These are phyloP conservation scores for Physella acuta DNA, from an alignment of 1,140 invertebrate genomes.

Conservation along the genomic window DNA sequence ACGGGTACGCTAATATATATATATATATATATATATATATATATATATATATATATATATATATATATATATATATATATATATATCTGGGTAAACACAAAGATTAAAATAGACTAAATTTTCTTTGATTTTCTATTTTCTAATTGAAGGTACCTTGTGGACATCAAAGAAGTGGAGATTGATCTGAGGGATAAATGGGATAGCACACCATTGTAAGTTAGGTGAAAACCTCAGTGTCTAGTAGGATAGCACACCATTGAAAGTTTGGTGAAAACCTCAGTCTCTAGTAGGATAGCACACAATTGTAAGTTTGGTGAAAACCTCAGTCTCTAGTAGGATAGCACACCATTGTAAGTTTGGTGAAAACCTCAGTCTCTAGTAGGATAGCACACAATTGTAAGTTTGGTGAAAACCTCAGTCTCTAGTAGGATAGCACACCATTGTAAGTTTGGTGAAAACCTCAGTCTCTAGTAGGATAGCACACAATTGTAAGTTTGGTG, in stretches of 20 bases:
- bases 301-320: background rate
- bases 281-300: background rate
- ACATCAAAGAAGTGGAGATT: conserved; percentile 63
- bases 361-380: background rate
- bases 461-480: too few species aligned
- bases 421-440: too few species aligned
- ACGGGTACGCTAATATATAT: background rate
- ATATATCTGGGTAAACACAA: background rate
- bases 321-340: background rate
- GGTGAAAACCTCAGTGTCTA: too few species aligned
- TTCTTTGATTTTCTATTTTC: conserved; percentile 19
- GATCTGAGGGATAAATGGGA: conserved; percentile 66
- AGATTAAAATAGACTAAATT: background rate
- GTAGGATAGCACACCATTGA: too few species aligned
- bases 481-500: background rate
- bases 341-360: background rate
- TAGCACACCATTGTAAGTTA: conserved; percentile 65
- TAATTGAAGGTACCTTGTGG: conserved; percentile 60
- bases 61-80: background rate
- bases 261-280: conserved; percentile 39
- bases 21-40: background rate
- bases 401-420: background rate
- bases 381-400: background rate
- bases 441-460: too few species aligned
- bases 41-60: background rate